Base-by-base conservation (phyloP, 2,888 invertebrate genomes). In the Xestia rhomboidea region DNA sequence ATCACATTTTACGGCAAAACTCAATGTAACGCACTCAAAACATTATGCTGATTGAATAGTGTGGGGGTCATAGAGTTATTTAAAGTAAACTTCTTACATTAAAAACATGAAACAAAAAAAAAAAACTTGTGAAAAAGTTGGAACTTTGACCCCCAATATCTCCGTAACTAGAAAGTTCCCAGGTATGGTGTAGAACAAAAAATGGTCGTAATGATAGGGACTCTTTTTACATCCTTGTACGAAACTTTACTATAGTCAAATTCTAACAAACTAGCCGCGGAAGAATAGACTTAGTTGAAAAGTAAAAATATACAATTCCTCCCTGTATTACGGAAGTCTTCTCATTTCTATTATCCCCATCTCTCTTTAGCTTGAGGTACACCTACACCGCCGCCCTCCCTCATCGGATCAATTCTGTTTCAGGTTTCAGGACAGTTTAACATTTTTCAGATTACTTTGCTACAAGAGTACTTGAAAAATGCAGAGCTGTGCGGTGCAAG, bases 391-490 rank as follows among this genome's bases (percentile, higher is more conserved):
- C 34, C 73, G 24, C 60, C 60, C 76, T 73, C 80, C 46, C 71
- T 76, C 64, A 51, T 71, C 41, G 64, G 80, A 85, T 83, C 76
- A 83, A 85, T 83, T 83, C 71, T 60, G 72, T 80, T 64, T 77
- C 76, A 80, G 77, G 76, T 80, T 80, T 30, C 71, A 76, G 76
- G 81, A 77, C 76, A 83, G 75, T 77, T 80, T 69, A 77, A 82
- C 49, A 77, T 74, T 73, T 75, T 85, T 69, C 73, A 76, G 67
- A 54, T 71, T 69, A 67, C 60, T 82, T 66, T 76, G 24, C 27
- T 75, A 66, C 46, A 63, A 44, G 60, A 76, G 30, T 44, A 49
- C 21, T 83, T 80, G 62, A 80, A 76, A 85, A 69, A 85, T 77
- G 71, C 73, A 79, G 34, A 74, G 72, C 15, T 75, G n/a, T 63